Evolutionary conservation across 2,888 invertebrate genomes (phyloP).

Genomic region (Euzetes globulus): DNA sequence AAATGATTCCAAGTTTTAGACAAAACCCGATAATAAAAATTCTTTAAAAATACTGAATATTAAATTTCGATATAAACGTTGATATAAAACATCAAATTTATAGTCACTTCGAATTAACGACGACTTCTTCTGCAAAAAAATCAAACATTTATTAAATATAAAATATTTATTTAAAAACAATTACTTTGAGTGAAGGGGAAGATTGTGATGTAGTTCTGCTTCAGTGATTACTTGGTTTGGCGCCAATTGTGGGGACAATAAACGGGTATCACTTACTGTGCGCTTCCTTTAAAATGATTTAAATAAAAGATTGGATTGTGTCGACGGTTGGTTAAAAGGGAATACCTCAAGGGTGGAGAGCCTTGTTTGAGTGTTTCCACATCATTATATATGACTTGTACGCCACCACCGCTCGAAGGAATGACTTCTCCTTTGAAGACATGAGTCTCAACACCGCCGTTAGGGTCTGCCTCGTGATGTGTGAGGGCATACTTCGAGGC

Average conservation of each 20-base stretch:
- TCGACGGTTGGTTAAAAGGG: neutral
- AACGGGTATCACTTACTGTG: neutral
- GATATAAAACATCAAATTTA: neutral
- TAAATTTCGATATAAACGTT: neutral
- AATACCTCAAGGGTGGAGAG: constrained; percentile 37
- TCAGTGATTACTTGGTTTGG: constrained; percentile 9
- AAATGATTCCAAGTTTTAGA: neutral
- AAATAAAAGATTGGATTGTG: neutral
- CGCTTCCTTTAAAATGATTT: constrained; percentile 6
- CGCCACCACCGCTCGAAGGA: constrained; percentile 87
- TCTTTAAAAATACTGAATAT: neutral
- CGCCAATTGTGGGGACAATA: neutral
- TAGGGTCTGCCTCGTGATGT: constrained; percentile 81
- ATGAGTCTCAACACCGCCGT: constrained; percentile 86
- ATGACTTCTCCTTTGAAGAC: constrained; percentile 89
- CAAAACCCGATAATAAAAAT: neutral
- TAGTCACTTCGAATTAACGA: neutral
- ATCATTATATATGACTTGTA: constrained; percentile 87
- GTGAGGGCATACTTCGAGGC: constrained; percentile 80
- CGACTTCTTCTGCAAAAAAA: constrained; percentile 22
- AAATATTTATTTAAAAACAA: neutral
- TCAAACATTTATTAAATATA: neutral
- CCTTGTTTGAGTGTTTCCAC: constrained; percentile 75
- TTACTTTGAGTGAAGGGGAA: too few relatives aligned
- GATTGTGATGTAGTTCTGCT: neutral